Evolutionary conservation across 1,140 invertebrate genomes (phyloP).

Genomic region (Megalonaias nervosa): DNA sequence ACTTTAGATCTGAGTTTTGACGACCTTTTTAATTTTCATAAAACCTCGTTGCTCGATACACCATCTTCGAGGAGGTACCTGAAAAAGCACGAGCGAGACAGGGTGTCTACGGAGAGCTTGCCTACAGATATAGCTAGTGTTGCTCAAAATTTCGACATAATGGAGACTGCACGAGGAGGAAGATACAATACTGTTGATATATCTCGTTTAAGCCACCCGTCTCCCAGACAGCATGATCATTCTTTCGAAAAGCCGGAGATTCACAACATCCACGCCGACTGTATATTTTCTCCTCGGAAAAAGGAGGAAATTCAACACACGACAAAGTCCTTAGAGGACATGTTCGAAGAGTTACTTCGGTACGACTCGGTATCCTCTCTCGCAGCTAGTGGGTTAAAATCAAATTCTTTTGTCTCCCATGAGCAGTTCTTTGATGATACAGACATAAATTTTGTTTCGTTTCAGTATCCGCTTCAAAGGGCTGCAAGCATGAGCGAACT

Average conservation of each 20-base stretch:
- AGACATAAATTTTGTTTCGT: slow-evolving; percentile 58
- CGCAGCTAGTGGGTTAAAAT: slow-evolving; percentile 29
- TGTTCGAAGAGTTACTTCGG: slow-evolving; percentile 47
- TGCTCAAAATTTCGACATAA: slow-evolving; percentile 26
- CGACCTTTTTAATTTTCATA: slow-evolving; percentile 46
- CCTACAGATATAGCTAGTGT: slow-evolving; percentile 13
- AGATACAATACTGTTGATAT: not conserved
- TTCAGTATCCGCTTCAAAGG: slow-evolving; percentile 59
- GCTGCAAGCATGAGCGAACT: slow-evolving; percentile 66
- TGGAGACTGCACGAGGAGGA: slow-evolving; percentile 22
- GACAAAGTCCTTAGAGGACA: slow-evolving; percentile 60
- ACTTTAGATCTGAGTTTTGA: slow-evolving; percentile 20
- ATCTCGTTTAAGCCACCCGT: slow-evolving; percentile 6
- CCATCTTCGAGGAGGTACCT: slow-evolving; percentile 31
- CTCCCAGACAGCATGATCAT: slow-evolving; percentile 22
- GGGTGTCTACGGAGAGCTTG: slow-evolving; percentile 38
- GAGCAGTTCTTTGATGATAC: slow-evolving; percentile 51
- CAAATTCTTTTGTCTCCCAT: slow-evolving; percentile 2
- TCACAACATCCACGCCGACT: slow-evolving; percentile 59
- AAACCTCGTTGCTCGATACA: slow-evolving; percentile 43
- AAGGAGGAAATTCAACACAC: slow-evolving; percentile 54
- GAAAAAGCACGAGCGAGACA: slow-evolving; percentile 38
- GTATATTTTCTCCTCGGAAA: slow-evolving; percentile 60
- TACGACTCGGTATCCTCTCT: slow-evolving; percentile 59
- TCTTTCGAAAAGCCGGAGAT: slow-evolving; percentile 46